Conservation (phyloP, 2,113 vertebrate species). For the Notiomystis cincta region DNA sequence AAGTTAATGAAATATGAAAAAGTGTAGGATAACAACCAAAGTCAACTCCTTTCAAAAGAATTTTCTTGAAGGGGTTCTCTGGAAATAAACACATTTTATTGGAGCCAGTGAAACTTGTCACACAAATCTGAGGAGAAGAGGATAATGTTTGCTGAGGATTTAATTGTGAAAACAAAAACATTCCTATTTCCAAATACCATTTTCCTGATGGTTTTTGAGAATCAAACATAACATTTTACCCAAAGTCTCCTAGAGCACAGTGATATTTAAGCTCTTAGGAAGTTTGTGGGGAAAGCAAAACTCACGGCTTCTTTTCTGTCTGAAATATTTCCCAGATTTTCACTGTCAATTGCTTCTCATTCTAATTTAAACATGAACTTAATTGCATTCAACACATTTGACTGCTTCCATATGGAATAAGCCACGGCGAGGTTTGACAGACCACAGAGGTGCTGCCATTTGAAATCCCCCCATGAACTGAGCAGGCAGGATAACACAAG, state of each 20-base stretch:
- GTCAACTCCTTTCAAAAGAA: not conserved
- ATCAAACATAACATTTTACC: not conserved
- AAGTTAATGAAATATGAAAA: not conserved
- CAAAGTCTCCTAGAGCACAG: not conserved
- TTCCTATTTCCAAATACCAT: not conserved
- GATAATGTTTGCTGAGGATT: not conserved
- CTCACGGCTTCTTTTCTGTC: not conserved
- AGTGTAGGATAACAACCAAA: not conserved
- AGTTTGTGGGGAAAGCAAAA: not conserved
- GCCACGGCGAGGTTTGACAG: not conserved
- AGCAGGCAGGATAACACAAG: fast-evolving
- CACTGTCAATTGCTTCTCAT: not conserved
- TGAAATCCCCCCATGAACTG: not conserved
- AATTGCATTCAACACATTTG: not conserved
- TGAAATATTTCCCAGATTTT: not conserved
- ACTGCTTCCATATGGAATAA: not conserved
- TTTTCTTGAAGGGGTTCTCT: not conserved
- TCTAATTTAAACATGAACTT: not conserved
- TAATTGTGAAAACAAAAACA: not conserved
- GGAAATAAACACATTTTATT: not conserved
- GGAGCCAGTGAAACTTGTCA: not conserved
- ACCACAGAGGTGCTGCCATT: not conserved
- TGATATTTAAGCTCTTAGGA: not conserved
- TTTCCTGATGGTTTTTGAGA: not conserved
- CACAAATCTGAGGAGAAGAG: not conserved